Evolutionary conservation across 2,113 vertebrate species (phyloP).

Genomic region (Oceanodroma tethys): DNA sequence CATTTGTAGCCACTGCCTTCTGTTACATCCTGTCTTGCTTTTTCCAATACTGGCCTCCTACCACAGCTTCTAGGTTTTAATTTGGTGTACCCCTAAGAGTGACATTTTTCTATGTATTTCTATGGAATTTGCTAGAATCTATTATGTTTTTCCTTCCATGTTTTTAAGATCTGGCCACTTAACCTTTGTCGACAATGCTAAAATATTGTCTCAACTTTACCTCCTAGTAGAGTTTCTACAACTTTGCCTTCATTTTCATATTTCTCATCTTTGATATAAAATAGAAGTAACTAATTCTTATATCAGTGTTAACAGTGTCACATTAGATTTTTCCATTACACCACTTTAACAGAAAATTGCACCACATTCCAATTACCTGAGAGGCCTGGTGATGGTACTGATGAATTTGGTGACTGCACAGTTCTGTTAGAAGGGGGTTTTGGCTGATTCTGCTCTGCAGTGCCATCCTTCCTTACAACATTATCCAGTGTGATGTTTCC

Average conservation of each 20-base stretch:
- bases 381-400: constrained; percentile 79
- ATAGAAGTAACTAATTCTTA: not conserved
- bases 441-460: constrained; percentile 65
- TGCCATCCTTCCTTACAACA: constrained; percentile 63
- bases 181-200: not conserved
- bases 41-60: not conserved
- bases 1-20: not conserved
- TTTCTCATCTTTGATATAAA: not conserved
- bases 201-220: not conserved
- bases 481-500: constrained; percentile 76
- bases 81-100: not conserved
- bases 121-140: not conserved
- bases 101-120: not conserved
- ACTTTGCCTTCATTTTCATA: not conserved
- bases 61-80: not conserved
- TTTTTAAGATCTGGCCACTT: not conserved
- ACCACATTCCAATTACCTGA: constrained; percentile 51
- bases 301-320: not conserved
- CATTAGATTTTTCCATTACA: not conserved
- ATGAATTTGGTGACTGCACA: constrained; percentile 81
- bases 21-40: not conserved
- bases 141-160: not conserved
- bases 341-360: not conserved
- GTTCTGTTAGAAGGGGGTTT: constrained; percentile 73
- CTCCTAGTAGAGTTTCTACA: not conserved